Base-by-base conservation (phyloP, 1,140 invertebrate genomes). In the Phymastichus coffea region DNA sequence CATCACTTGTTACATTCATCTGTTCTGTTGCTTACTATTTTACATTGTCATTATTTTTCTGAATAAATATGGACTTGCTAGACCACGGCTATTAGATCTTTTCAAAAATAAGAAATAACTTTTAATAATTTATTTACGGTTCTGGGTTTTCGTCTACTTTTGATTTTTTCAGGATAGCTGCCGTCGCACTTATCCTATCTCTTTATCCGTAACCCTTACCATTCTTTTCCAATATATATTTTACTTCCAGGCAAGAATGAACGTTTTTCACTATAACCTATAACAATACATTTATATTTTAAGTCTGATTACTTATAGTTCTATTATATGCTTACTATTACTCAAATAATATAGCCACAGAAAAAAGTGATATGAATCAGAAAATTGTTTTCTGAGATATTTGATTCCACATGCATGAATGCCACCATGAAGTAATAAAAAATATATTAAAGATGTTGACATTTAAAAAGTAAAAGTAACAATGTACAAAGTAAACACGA, bases 101-200 rank as follows among this genome's bases (percentile, higher is more conserved):
- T 33, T 46, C 15, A 55, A 7, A 19, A 30, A 22, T 14, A 22
- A 43, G 35, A 44, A 43, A 35, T 2, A 23, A 3, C n/a, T 15
- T 9, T 46, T 30, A 33, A 54, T 33, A n/a, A 43, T 19, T 52
- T n/a, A 41, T 52, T 54, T 33, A 54, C 43, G 57, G 30, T 37
- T 61, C 56, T 28, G 49, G 40, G 17, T 57, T 44, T 61, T 61
- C 49, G 25, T 54, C 28, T 55, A 22, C 49, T 66, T 68, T 70
- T 76, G 64, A 71, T 75, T 78, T 69, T 77, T 77, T 70, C 77
- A 79, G 77, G 77, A 73, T 77, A 79, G 73, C 77, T 76, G 76
- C 75, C 77, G 77, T 80, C 78, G 77, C 76, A 80, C 75, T 75
- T 70, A 63, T 55, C 9, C 38, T 38, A 17, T 26, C 35, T 51